Percentiles rank a stretch among this genome's conserved stretches.
phyloP scores from a whole-genome alignment of 2,888 invertebrate genomes.

The Himalopsyche tibetana region DNA sequence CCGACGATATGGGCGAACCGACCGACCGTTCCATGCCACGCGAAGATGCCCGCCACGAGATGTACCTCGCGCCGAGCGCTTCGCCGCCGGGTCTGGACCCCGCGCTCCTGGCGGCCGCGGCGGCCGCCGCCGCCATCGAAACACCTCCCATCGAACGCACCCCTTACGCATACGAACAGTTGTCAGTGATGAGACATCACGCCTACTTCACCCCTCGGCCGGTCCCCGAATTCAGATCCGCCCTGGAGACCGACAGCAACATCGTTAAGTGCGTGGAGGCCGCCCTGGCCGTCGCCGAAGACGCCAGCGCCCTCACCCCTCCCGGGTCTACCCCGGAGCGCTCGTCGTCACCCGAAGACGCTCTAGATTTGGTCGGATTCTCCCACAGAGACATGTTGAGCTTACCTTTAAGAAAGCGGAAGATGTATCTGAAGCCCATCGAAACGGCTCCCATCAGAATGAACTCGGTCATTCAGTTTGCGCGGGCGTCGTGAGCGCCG shows the following conservation, averaged over 20 bases:
- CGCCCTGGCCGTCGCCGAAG: constrained; percentile 77
- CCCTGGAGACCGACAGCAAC: constrained; percentile 74
- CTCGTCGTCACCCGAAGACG: constrained; percentile 76
- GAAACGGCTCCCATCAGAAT: constrained; percentile 70
- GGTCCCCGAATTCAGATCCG: constrained; percentile 70
- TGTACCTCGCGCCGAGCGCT: constrained; percentile 74
- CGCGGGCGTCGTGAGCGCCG: constrained; percentile 80
- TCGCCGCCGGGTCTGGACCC: constrained; percentile 76
- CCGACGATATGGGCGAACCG: constrained; percentile 72
- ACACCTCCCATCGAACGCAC: constrained; percentile 67
- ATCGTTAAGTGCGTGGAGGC: constrained; percentile 81
- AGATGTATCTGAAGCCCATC: constrained; percentile 84
- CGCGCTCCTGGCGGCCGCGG: constrained; percentile 77
- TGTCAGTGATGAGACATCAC: constrained; percentile 66
- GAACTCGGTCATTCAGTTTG: constrained; percentile 91
- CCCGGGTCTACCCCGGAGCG: constrained; percentile 74
- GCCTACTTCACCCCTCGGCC: constrained; percentile 70
- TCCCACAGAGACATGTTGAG: constrained; percentile 79
- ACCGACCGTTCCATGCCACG: constrained; percentile 68
- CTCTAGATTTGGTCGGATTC: constrained; percentile 73
- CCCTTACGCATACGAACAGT: constrained; percentile 65
- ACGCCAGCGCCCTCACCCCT: constrained; percentile 68
- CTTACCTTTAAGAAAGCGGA: constrained; percentile 87
- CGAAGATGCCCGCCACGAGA: constrained; percentile 73
- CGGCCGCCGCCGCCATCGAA: constrained; percentile 72